Evolutionary conservation across 2,888 invertebrate species (phyloP).

Genomic region (Drosophila gaucha): DNA sequence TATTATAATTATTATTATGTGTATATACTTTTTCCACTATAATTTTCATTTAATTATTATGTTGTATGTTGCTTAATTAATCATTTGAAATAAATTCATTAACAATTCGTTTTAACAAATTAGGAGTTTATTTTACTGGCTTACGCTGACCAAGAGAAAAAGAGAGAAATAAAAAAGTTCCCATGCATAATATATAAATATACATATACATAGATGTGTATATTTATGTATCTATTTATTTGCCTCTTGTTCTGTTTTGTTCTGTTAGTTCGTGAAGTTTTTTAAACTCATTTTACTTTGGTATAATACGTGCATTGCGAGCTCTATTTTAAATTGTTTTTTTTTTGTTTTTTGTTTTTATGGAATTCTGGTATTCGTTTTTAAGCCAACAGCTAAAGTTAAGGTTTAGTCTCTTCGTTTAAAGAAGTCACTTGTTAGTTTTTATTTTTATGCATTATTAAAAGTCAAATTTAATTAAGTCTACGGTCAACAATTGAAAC

Average conservation of each 20-base stretch:
- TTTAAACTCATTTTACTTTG: conserved; percentile 63
- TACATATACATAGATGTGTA: neutral
- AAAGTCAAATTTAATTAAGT: conserved; percentile 21
- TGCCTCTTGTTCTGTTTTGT: conserved; percentile 42
- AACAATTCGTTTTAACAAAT: conserved; percentile 74
- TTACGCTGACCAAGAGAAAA: conserved; percentile 21
- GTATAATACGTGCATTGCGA: conserved; percentile 49
- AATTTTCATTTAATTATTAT: conserved; percentile 63
- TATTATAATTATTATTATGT: conserved; percentile 43
- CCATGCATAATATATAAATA: conserved; percentile 13
- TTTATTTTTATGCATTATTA: conserved; percentile 2
- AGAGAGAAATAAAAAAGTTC: conserved; percentile 15
- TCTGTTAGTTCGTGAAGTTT: conserved; percentile 24
- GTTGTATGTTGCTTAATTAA: conserved; percentile 55
- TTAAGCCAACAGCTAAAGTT: conserved; percentile 14
- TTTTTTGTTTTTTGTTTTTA: neutral
- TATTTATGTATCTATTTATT: conserved; percentile 27
- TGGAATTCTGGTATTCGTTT: conserved; percentile 18
- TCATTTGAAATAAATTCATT: conserved; percentile 72
- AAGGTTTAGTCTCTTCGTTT: conserved; percentile 6
- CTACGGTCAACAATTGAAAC: conserved; percentile 40
- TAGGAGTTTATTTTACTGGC: conserved; percentile 32
- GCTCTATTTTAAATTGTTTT: conserved; percentile 6
- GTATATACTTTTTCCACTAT: conserved; percentile 73
- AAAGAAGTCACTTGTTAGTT: conserved; percentile 10